Base-by-base conservation (phyloP, 30 jellyfish, hydroid and myxozoan species). In the Pelagia noctiluca region DNA sequence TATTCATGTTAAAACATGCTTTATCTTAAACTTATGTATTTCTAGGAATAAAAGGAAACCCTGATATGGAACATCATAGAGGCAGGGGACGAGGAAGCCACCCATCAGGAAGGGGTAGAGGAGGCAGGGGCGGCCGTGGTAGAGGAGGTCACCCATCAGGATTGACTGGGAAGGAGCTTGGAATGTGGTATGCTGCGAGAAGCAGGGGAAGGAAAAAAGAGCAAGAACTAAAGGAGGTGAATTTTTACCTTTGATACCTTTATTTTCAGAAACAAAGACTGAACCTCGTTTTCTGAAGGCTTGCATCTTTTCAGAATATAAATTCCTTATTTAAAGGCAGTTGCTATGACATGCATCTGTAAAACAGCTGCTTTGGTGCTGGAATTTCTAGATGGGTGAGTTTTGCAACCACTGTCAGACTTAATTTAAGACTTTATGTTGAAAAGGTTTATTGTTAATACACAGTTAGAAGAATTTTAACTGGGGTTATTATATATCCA, bases 131-230 rank as follows among this genome's bases (percentile, higher is more conserved):
- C 25, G 84, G 84, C 5, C 60, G 92, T 11, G 92, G 92, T 24
- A 71, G 83, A 34, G 33, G 88, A 28, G 82, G 96, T 28, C 98
- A 77, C 31, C 98, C 98, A 11, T 68, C 98, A 3, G 98, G 98
- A 13, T 69, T 91, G 52, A 76, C 88, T 48, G 98, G 98, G 31
- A 91, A 76, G 37, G 98, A 91, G 48, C 87, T 91, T 37, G 98
- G 98, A 18, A 29, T 91, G 67, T 91, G 85, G 87, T 91, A 91
- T 91, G 98, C 98, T 28, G 54, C 94, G 31, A 74, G 90, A 50
- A 88, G 96, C 0, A 91, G 57, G 42, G 86, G 49, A 60, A 87
- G 72, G 72, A 79, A 63, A 49, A 78, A 77, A 54, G 96, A 79
- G 29, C 60, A 71, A 21, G 96, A 87, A 53, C 54, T 66, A 4